Percentiles rank a stretch among this genome's conserved stretches.
Evolutionary conservation across 2,797 vertebrate species (phyloP).

Genomic region (Mormyrus proboscirostris): DNA sequence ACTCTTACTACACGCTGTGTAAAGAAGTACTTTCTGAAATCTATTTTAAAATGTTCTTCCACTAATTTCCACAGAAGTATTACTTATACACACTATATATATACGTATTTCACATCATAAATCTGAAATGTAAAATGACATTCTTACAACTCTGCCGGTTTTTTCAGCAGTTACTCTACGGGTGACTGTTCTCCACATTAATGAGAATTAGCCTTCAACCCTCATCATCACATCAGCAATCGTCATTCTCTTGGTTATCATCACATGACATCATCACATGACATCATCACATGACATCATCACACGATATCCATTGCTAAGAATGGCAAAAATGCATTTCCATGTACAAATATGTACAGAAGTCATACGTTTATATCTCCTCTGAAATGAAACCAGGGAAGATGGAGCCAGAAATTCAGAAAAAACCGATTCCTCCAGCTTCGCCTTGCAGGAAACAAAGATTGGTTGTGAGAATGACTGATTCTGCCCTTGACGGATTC

Average conservation of each 20-base stretch:
- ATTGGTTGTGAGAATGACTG: not conserved
- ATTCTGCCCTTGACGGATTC: slow-evolving; percentile 1
- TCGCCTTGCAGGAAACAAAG: not conserved
- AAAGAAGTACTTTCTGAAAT: not conserved
- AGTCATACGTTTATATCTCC: not conserved
- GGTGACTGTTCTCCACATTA: not conserved
- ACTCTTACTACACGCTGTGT: not conserved
- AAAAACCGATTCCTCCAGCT: not conserved
- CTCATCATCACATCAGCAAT: not conserved
- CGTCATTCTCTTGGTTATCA: not conserved
- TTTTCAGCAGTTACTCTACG: not conserved
- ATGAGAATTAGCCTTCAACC: not conserved
- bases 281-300: not conserved
- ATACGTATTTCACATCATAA: not conserved
- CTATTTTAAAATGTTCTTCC: not conserved
- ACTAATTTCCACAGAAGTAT: not conserved
- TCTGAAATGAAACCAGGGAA: not conserved
- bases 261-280: no score
- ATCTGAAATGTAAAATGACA: not conserved
- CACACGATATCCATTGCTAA: not conserved
- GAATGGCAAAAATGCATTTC: not conserved
- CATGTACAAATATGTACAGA: not conserved
- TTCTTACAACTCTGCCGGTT: not conserved
- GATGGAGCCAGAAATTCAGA: not conserved
- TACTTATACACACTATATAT: not conserved